Percentiles rank a stretch among this genome's conserved stretches.
phyloP scores from a whole-genome alignment of 2,888 invertebrate species.

The Drosophila melanosoma region DNA sequence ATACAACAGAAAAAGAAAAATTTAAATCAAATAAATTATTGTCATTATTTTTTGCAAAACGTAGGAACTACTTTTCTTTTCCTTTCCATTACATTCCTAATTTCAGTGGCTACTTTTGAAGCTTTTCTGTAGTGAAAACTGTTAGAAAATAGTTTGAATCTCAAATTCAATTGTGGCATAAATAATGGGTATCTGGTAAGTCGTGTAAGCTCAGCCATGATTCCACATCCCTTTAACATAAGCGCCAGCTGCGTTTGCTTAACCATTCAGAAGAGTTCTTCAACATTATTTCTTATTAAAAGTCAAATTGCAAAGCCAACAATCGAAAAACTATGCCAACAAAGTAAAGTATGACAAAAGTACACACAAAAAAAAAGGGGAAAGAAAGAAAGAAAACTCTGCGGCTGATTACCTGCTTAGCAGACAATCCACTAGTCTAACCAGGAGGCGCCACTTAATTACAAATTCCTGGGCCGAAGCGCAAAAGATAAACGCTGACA shows the following conservation, averaged over 20 bases:
- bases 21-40: too few relatives aligned
- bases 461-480: constrained; percentile 37
- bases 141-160: not conserved
- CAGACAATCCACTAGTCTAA: constrained; percentile 20
- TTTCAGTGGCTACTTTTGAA: not conserved
- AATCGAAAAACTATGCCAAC: constrained; percentile 33
- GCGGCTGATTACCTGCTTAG: constrained; percentile 43
- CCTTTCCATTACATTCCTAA: not conserved
- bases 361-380: not conserved
- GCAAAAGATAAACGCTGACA: constrained; percentile 21
- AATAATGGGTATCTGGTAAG: not conserved
- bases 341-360: constrained; percentile 6
- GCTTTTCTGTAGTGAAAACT: not conserved
- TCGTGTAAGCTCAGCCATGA: not conserved
- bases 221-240: not conserved
- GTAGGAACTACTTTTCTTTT: not conserved
- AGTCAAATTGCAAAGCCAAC: constrained; percentile 42
- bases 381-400: constrained; percentile 1
- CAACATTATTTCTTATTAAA: constrained; percentile 33
- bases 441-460: constrained; percentile 48
- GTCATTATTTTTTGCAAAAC: not conserved
- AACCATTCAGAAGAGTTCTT: constrained; percentile 10
- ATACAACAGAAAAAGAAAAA: not conserved
- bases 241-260: constrained; percentile 13
- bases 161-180: not conserved